Base-by-base conservation (phyloP, 37 sponge, comb jelly and placozoan species). In the Hexactinellida sp. region DNA sequence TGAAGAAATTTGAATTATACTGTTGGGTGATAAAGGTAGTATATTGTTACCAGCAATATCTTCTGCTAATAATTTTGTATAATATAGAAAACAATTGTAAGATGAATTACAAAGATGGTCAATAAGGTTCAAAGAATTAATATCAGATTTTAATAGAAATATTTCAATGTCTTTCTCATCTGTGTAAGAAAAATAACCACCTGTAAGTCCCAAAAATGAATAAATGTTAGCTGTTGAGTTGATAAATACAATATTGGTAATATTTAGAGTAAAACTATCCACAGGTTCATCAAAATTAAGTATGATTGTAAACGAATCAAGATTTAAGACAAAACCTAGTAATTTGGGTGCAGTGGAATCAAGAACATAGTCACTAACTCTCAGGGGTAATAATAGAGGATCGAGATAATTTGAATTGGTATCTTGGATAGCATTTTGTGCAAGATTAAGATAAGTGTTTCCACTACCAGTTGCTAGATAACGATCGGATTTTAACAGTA, bases 271-370 rank as follows among this genome's bases (percentile, higher is more conserved):
- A 25, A 83, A 10, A 0, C 82, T 85, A 37, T 93, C 89, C 23
- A 95, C 63, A 28, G 96, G 93, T 54, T 95, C 94, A 51, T 92
- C 90, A 83, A 95, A 95, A 54, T 86, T 86, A 28, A 95, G 83
- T 0, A 86, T 90, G 0, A 95, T 82, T 21, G 83, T 36, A 38
- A 91, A 90, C 24, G 88, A 86, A 47, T 85, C 87, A 16, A 95
- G 85, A 54, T 95, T 90, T 32, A 95, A 76, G 39, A 89, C 88
- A 55, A 93, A 95, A 38, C 51, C 54, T 0, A 52, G 38, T 83
- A 95, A 82, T 0, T 1, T 0, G n/a, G 96, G 96, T 36, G 91
- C 54, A 54, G 84, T 88, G n/a, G 82, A 39, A 83, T 95, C 96
- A 52, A 63, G 54, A 10, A 87, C 39, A 82, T 90, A 90, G 3